Evolutionary conservation across 2,113 vertebrate genomes (phyloP), one percentile per base, ranked within the genome.

Genomic region (Pseudorhombus dupliciocellatus): DNA sequence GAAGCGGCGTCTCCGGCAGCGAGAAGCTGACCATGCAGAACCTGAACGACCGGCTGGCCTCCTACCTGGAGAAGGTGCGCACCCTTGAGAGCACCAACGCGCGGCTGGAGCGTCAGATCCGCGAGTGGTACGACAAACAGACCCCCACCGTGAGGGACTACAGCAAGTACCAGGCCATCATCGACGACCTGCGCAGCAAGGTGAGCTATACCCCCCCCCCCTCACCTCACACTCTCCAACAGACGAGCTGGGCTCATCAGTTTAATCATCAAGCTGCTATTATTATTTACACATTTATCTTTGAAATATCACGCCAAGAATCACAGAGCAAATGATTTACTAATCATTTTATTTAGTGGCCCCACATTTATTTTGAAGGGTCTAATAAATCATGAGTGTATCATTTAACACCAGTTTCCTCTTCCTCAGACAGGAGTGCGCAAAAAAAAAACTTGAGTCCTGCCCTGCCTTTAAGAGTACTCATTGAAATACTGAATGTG

Each of bases 11-110:
- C 0, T 1, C 37, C 0, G 11, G 37, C 12, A 91, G 52, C 58
- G 88, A 92, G 75, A 94, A 94, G 62, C 3, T 24, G 7, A 93
- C 92, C 71, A 94, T 94, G 94, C 93, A 94, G 88, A 93, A 93
- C 75, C 92, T 94, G 20, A 94, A 94, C 26, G 92, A 94, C 77
- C 93, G 93, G 0, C 83, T 94, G 84, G 88, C 91, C 51, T 0
- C 37, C 16, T 94, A 94, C 77, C 84, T 94, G 88, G 81, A 89
- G 0, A 93, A 94, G 81, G 94, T 94, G 83, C 92, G 87, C 76
- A 40, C 80, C 0, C 89, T 94, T 84, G 93, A 94, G 85, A 31
- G 24, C 4, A 84, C 88, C 67, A 94, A 94, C 3, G 52, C 76
- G 5, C 0, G 82, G 22, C 90, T 94, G 61, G 94, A 94, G 88